Conservation (phyloP, 2,113 vertebrate species). For the Vicugna pacos region DNA sequence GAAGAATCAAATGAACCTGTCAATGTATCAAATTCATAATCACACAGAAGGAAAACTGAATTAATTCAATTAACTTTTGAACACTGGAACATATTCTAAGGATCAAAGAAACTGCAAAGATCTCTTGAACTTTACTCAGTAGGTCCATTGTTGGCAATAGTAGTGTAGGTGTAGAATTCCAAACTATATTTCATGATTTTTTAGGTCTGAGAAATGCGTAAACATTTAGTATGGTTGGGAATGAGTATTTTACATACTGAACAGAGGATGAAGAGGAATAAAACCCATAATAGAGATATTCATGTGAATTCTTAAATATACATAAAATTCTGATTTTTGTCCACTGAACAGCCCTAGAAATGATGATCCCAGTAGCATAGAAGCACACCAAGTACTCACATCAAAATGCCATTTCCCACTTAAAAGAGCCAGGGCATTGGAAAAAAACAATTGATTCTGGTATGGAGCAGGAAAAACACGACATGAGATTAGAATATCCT, state of each 20-base stretch:
- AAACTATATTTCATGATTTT: neutral
- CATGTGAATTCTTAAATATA: neutral
- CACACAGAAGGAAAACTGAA: neutral
- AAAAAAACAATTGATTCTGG: neutral
- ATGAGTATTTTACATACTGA: neutral
- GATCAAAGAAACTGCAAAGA: too few species aligned
- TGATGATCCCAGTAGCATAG: neutral
- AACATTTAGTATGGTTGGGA: neutral
- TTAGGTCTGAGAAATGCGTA: neutral
- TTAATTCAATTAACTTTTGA: too few species aligned
- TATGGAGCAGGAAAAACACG: neutral
- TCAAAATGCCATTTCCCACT: neutral
- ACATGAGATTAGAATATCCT: neutral
- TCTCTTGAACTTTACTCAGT: too few species aligned
- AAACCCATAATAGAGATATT: neutral
- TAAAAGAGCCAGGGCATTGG: neutral
- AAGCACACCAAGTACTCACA: neutral
- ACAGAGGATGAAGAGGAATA: neutral
- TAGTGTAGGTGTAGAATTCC: neutral
- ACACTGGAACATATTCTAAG: too few species aligned
- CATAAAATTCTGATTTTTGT: neutral
- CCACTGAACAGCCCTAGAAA: neutral
- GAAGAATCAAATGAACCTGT: neutral
- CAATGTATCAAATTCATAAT: neutral
- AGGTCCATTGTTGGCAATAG: neutral